A percentile compares a stretch with the other conserved stretches of the same genome.
phyloP scores from a whole-genome alignment of 2,113 vertebrate species.

The Grammomys dolichurus region DNA sequence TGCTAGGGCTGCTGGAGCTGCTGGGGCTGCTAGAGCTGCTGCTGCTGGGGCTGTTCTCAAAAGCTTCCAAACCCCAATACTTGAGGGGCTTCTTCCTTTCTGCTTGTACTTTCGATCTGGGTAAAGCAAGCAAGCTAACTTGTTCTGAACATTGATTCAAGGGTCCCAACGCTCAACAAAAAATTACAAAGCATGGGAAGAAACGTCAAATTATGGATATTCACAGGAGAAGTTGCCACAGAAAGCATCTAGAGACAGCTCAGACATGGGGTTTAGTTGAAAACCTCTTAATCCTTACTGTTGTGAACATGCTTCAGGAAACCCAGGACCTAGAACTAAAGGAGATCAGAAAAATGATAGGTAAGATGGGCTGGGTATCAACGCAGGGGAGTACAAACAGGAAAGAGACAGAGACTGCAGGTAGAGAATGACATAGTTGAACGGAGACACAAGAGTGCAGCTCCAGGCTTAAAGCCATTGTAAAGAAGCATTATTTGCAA shows the following conservation, averaged over 20 bases:
- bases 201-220: background rate
- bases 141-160: background rate
- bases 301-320: background rate
- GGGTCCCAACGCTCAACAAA: background rate
- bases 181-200: background rate
- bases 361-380: background rate
- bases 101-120: background rate
- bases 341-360: background rate
- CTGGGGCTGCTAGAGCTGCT: too few relatives aligned
- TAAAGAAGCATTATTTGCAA: background rate
- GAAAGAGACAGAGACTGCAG: background rate
- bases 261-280: background rate
- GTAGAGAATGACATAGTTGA: background rate
- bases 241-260: background rate
- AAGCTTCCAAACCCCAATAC: background rate
- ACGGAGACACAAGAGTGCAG: background rate
- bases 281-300: background rate
- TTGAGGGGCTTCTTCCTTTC: background rate
- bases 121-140: background rate
- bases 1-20: background rate
- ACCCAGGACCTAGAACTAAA: background rate
- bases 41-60: background rate
- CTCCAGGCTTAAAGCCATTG: background rate
- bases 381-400: background rate
- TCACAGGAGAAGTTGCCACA: background rate